Evolutionary conservation across 2,888 invertebrate genomes (phyloP).

Genomic region (Helleia helle): DNA sequence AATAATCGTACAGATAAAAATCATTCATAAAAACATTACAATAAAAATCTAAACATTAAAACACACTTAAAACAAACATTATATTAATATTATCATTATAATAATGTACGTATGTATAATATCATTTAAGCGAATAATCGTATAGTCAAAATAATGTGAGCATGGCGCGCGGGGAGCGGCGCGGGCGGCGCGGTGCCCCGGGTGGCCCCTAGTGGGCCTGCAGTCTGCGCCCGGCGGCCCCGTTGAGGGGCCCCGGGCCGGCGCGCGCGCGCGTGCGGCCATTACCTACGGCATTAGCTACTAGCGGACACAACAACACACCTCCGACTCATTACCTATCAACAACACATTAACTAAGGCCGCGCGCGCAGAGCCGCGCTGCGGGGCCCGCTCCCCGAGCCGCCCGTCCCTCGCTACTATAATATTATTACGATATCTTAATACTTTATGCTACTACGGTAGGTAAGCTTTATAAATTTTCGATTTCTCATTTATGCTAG

Average conservation of each 20-base stretch:
- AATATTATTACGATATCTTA: constrained; percentile 68
- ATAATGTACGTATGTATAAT: constrained; percentile 73
- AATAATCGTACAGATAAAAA: constrained; percentile 74
- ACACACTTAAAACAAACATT: constrained; percentile 75
- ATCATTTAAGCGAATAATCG: constrained; percentile 72
- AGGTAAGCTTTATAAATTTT: constrained; percentile 74
- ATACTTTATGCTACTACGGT: constrained; percentile 73
- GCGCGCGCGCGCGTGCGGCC: constrained; percentile 18
- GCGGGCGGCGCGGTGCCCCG: constrained; percentile 30
- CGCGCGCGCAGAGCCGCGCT: constrained; percentile 21
- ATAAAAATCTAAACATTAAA: constrained; percentile 75
- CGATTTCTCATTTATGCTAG: constrained; percentile 67
- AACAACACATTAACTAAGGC: constrained; percentile 40
- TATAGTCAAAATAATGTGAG: constrained; percentile 71
- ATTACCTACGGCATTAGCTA: neutral
- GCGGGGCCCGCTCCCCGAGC: constrained; percentile 45
- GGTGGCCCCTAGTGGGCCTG: constrained; percentile 21
- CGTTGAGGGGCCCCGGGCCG: neutral
- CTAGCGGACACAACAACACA: constrained; percentile 14
- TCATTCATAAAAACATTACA: constrained; percentile 75
- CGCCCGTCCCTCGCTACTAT: constrained; percentile 54
- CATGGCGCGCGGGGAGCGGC: constrained; percentile 55
- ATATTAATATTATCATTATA: constrained; percentile 73
- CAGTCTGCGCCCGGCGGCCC: constrained; percentile 12
- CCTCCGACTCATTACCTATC: constrained; percentile 29